Evolutionary conservation across 2,888 invertebrate genomes (phyloP).

Genomic region (Tiliacea aurago): DNA sequence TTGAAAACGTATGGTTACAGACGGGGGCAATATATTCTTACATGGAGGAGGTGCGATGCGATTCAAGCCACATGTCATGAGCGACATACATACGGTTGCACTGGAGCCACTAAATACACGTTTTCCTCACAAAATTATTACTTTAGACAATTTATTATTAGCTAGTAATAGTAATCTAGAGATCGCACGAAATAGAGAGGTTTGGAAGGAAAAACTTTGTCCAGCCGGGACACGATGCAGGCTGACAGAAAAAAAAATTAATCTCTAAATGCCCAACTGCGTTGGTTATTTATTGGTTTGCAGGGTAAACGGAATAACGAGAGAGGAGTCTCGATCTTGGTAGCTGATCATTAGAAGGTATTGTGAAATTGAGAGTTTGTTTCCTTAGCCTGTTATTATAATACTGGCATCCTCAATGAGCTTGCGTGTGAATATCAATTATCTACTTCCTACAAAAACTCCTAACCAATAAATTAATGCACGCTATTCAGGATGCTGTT

Average conservation of each 20-base stretch:
- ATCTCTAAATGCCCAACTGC: neutral
- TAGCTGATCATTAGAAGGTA: neutral
- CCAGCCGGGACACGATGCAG: too few relatives aligned
- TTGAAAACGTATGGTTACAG: slow-evolving; percentile 3
- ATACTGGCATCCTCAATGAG: neutral
- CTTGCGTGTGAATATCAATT: too few relatives aligned
- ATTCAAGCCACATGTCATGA: slow-evolving; percentile 58
- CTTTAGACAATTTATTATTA: neutral
- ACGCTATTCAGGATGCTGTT: too few relatives aligned
- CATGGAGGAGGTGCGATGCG: slow-evolving; percentile 45
- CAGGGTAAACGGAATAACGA: neutral
- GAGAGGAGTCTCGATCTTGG: neutral
- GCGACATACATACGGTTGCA: slow-evolving; percentile 42
- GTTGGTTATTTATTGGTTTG: neutral
- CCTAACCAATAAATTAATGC: neutral
- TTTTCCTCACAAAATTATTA: neutral
- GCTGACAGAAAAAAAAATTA: neutral
- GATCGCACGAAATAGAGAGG: too few relatives aligned
- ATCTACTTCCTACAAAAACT: too few relatives aligned
- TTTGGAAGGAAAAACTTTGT: too few relatives aligned
- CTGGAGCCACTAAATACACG: slow-evolving; percentile 32
- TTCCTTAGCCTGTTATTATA: too few relatives aligned
- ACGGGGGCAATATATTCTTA: slow-evolving; percentile 49
- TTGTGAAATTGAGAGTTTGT: neutral
- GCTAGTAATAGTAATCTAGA: too few relatives aligned